phyloP scores from a whole-genome alignment of 2,113 vertebrate species.

The Forbesichthys agassizii region DNA sequence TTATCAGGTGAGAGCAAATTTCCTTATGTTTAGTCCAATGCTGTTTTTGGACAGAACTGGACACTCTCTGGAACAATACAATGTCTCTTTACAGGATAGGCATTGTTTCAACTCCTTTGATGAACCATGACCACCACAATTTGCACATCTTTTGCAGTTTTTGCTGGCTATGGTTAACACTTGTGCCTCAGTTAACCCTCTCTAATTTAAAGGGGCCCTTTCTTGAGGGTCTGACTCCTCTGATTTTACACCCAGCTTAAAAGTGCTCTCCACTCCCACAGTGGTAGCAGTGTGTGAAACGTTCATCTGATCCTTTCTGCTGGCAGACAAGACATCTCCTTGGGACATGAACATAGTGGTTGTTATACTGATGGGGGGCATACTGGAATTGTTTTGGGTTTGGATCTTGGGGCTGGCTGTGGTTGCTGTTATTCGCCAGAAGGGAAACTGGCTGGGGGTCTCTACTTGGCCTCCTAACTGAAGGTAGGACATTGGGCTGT shows the following conservation, averaged over 20 bases:
- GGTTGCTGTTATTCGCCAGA: not conserved
- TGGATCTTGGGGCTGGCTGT: not conserved
- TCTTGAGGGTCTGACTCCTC: not conserved
- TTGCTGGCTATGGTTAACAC: not conserved
- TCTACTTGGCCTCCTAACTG: not conserved
- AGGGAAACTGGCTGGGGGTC: not conserved
- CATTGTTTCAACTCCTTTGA: not conserved
- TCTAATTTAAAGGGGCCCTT: constrained; percentile 31
- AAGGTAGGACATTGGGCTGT: not conserved
- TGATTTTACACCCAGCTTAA: constrained; percentile 17
- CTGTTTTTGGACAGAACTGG: too few species aligned
- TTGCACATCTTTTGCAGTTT: not conserved
- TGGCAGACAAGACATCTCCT: constrained; percentile 31
- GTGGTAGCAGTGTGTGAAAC: constrained; percentile 29
- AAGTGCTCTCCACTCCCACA: constrained; percentile 49
- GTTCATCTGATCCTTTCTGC: not conserved
- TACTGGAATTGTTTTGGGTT: not conserved
- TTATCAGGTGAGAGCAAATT: too few species aligned
- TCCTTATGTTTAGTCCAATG: too few species aligned
- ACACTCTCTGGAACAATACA: too few species aligned
- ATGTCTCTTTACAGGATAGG: not conserved
- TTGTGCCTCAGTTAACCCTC: not conserved
- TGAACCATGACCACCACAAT: not conserved
- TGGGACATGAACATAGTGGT: too few species aligned
- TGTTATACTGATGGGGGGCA: not conserved